phyloP scores from a whole-genome alignment of 2,888 invertebrate genomes.

The Lordiphosa andalusiaca region DNA sequence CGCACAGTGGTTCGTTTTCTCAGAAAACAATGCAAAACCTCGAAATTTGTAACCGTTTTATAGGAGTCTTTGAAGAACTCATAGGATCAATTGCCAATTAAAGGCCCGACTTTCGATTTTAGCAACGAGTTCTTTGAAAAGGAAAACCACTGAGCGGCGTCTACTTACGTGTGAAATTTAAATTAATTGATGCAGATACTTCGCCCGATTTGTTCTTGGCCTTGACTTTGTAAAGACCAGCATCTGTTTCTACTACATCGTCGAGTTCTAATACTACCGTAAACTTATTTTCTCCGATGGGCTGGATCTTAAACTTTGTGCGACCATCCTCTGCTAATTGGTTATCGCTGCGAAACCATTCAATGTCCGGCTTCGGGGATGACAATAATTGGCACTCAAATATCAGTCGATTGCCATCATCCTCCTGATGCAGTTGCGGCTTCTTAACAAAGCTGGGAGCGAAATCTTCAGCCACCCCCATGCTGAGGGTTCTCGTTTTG shows the following conservation, averaged over 20 bases:
- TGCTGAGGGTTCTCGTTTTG: constrained; percentile 61
- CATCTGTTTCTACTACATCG: constrained; percentile 97
- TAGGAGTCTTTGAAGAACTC: too few relatives aligned
- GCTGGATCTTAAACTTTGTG: constrained; percentile 93
- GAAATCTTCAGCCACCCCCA: constrained; percentile 88
- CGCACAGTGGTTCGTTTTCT: too few relatives aligned
- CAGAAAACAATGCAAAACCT: too few relatives aligned
- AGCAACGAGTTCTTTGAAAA: too few relatives aligned
- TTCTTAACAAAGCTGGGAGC: constrained; percentile 99
- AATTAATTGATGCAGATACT: constrained; percentile 97
- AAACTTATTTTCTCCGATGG: constrained; percentile 91
- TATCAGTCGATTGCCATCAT: constrained; percentile 95
- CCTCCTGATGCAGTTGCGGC: constrained; percentile 97
- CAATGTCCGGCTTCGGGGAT: constrained; percentile 93
- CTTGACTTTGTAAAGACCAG: constrained; percentile 97
- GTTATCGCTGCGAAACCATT: constrained; percentile 94
- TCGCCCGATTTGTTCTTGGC: constrained; percentile 98
- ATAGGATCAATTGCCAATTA: too few relatives aligned
- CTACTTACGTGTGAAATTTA: constrained; percentile 98
- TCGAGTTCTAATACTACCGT: constrained; percentile 95
- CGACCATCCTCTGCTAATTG: constrained; percentile 90
- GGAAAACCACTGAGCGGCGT: too few relatives aligned
- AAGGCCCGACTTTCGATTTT: too few relatives aligned
- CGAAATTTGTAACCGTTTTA: too few relatives aligned
- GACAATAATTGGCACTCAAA: constrained; percentile 96